phyloP scores from a whole-genome alignment of 2,797 vertebrate genomes.

The Telmatherina bonti region DNA sequence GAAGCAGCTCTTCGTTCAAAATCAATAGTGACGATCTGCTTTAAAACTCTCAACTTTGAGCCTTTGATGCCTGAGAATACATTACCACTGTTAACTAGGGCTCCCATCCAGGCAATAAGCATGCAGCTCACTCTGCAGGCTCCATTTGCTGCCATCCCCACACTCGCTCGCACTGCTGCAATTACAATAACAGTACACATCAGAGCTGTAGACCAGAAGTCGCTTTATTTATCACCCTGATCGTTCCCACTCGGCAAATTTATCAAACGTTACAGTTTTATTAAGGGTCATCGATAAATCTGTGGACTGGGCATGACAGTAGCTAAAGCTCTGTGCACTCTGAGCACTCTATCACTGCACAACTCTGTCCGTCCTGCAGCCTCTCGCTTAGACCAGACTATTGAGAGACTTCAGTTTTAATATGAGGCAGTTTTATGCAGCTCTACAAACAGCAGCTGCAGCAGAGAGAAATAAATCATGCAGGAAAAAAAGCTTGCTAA shows the following conservation, averaged over 20 bases:
- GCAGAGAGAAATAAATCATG: not conserved
- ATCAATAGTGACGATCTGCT: conserved; percentile 78
- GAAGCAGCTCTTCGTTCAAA: conserved; percentile 66
- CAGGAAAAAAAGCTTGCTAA: conserved; percentile 3
- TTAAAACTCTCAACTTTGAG: conserved; percentile 78
- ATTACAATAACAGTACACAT: conserved; percentile 40
- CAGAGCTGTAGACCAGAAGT: conserved; percentile 19
- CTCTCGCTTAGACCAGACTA: not conserved
- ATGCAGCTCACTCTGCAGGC: conserved; percentile 65
- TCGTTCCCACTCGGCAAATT: conserved; percentile 53
- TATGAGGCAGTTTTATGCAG: not conserved
- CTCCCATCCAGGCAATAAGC: conserved; percentile 65
- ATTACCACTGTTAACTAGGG: conserved; percentile 68
- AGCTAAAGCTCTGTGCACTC: conserved; percentile 30
- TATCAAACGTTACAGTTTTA: conserved; percentile 68
- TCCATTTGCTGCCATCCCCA: conserved; percentile 47
- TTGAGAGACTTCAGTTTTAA: conserved; percentile 21
- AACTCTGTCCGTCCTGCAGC: conserved; percentile 3
- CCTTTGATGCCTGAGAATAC: conserved; percentile 76
- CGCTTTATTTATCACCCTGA: conserved; percentile 60
- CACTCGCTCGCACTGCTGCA: conserved; percentile 38
- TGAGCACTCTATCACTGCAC: conserved; percentile 24
- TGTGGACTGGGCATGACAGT: conserved; percentile 32
- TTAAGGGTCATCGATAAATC: conserved; percentile 62
- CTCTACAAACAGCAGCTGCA: not conserved